These are phyloP conservation scores for Volucella bombylans DNA, from an alignment of 2,888 invertebrate genomes.

Conservation along the genomic window DNA sequence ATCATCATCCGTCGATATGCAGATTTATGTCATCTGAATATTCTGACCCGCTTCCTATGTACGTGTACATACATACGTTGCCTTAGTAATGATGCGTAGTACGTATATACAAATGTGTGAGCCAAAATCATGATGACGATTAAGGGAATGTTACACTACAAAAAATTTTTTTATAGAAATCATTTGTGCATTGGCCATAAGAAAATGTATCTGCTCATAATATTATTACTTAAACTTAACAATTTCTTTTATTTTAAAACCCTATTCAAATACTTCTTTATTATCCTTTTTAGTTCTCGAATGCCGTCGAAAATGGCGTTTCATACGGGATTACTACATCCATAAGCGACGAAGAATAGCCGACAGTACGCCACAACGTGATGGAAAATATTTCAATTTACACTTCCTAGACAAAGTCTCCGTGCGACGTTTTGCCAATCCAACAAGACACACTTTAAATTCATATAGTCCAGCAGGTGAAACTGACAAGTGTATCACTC, in stretches of 20 bases:
- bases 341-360: slow-evolving; percentile 52
- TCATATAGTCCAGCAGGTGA: not conserved
- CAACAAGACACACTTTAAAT: not conserved
- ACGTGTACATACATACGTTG: too few species aligned
- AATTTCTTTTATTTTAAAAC: not conserved
- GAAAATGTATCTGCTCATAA: too few species aligned
- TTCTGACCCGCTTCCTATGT: too few species aligned
- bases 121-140: too few species aligned
- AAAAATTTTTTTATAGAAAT: too few species aligned
- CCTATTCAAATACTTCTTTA: not conserved
- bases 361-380: slow-evolving; percentile 57
- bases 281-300: slow-evolving; percentile 53
- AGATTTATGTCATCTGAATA: too few species aligned
- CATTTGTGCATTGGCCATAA: too few species aligned
- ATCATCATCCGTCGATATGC: too few species aligned
- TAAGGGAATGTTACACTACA: too few species aligned
- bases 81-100: too few species aligned
- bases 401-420: slow-evolving; percentile 65
- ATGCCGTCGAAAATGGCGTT: slow-evolving; percentile 72
- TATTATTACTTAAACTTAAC: too few species aligned
- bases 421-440: slow-evolving; percentile 15
- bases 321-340: slow-evolving; percentile 70
- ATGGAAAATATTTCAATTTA: slow-evolving; percentile 68
- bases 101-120: too few species aligned
- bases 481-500: not conserved